These are phyloP conservation scores for Lamprotornis superbus DNA, from an alignment of 2,113 vertebrate species.

Conservation along the genomic window DNA sequence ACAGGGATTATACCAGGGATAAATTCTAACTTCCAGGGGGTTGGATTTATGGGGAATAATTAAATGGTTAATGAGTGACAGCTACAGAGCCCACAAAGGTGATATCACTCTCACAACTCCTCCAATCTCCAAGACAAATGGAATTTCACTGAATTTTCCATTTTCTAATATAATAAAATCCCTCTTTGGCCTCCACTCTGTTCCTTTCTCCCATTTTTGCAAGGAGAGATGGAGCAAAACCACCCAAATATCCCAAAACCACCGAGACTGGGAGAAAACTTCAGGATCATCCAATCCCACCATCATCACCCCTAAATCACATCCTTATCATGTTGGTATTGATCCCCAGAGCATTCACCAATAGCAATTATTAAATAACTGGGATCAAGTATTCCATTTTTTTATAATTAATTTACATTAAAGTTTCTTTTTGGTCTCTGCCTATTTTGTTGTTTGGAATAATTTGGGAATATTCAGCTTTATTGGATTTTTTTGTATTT, in stretches of 20 bases:
- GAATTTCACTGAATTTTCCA: constrained; percentile 50
- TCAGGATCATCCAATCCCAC: background rate
- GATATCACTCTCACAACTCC: background rate
- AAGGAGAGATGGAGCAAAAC: background rate
- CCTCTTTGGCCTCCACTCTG: constrained; percentile 17
- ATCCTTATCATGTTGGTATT: background rate
- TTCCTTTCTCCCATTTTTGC: constrained; percentile 26
- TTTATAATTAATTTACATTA: background rate
- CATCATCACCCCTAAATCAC: background rate
- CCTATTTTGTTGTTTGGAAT: background rate
- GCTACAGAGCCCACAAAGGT: background rate
- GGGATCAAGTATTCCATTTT: background rate
- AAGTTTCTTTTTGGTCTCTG: background rate
- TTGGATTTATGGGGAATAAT: background rate
- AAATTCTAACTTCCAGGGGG: background rate
- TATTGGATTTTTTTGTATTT: background rate
- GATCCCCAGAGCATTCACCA: background rate
- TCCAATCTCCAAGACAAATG: constrained; percentile 53
- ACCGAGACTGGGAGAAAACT: background rate
- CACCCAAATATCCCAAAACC: background rate
- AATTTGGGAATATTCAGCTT: background rate
- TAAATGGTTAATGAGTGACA: background rate
- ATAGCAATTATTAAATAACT: background rate
- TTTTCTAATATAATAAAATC: constrained; percentile 66
- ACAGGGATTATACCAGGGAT: background rate